Conservation (phyloP, 2,113 vertebrate genomes). For the Hiodon tergisus region DNA sequence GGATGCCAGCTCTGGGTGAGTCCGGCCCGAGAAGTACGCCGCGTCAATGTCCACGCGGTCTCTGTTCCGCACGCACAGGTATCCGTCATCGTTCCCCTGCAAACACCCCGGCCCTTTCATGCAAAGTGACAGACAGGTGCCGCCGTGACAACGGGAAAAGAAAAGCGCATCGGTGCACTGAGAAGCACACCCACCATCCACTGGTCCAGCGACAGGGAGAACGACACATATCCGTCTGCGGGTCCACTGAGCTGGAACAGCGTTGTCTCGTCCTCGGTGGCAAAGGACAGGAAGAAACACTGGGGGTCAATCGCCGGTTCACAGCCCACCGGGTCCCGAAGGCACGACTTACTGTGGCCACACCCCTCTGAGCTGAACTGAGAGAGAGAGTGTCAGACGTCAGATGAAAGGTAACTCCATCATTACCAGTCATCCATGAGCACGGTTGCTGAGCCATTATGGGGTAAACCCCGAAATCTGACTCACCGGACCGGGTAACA, state of each 20-base stretch:
- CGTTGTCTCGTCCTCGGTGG: slow-evolving; percentile 46
- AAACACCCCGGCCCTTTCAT: slow-evolving; percentile 9
- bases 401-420: background rate
- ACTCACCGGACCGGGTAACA: slow-evolving; percentile 66
- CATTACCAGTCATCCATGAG: background rate
- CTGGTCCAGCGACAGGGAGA: slow-evolving; percentile 72
- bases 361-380: slow-evolving; percentile 73
- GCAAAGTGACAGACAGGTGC: background rate
- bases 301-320: slow-evolving; percentile 55
- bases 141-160: background rate
- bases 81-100: slow-evolving; percentile 74
- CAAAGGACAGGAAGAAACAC: slow-evolving; percentile 75
- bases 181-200: slow-evolving; percentile 70
- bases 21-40: slow-evolving; percentile 49
- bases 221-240: slow-evolving; percentile 72
- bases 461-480: background rate
- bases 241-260: slow-evolving; percentile 77
- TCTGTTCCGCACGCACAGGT: slow-evolving; percentile 62
- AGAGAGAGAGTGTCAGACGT: background rate
- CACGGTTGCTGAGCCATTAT: background rate
- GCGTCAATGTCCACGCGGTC: slow-evolving; percentile 43
- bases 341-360: slow-evolving; percentile 70
- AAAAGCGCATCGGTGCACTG: background rate
- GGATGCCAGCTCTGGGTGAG: slow-evolving; percentile 54
- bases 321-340: slow-evolving; percentile 68